Evolutionary conservation across 2,113 vertebrate genomes (phyloP).

Genomic region (Oryzias celebensis): DNA sequence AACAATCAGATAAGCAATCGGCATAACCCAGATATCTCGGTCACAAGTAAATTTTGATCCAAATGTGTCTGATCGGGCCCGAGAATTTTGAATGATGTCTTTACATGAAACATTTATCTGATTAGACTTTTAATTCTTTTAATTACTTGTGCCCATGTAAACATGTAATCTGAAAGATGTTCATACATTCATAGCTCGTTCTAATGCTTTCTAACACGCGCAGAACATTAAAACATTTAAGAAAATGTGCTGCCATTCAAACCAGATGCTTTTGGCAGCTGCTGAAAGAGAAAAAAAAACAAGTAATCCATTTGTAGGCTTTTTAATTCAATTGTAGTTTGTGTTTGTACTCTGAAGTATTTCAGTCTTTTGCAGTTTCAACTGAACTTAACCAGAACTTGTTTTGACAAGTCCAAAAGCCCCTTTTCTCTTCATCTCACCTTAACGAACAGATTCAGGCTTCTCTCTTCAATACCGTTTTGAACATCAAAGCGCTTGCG

Average conservation of each 20-base stretch:
- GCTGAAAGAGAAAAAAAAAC: slow-evolving; percentile 3
- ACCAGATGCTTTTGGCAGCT: slow-evolving; percentile 8
- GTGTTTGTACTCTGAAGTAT: neutral
- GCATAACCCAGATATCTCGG: no score
- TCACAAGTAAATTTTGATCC: no score
- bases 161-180: no score
- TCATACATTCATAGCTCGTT: no score
- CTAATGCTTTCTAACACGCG: no score
- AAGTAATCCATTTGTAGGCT: slow-evolving; percentile 4
- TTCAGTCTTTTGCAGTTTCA: slow-evolving; percentile 4
- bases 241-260: neutral
- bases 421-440: slow-evolving; percentile 9
- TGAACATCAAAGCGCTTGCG: slow-evolving; percentile 40
- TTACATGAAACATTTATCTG: no score
- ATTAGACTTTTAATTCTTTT: no score
- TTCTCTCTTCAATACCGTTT: slow-evolving; percentile 6
- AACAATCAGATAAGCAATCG: no score
- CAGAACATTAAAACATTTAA: no score
- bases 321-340: slow-evolving; percentile 4
- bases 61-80: no score
- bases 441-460: slow-evolving; percentile 13
- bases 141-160: no score
- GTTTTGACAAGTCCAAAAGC: slow-evolving; percentile 9
- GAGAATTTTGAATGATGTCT: no score
- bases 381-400: slow-evolving; percentile 8